These are phyloP conservation scores for Sipha flava DNA, from an alignment of 1,140 invertebrate genomes.

Conservation along the genomic window DNA sequence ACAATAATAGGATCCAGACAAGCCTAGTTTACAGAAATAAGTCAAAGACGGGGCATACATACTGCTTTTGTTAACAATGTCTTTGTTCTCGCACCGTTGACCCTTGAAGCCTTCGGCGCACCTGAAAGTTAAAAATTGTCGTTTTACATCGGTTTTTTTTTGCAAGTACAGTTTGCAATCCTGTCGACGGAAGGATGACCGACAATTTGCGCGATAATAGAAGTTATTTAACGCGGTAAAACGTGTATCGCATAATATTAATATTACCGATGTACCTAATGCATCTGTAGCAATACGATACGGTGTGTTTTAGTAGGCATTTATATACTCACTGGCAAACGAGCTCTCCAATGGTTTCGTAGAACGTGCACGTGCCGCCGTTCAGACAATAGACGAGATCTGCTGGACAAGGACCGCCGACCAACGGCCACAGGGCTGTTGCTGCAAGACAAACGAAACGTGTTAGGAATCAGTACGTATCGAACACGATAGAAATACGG, in stretches of 20 bases:
- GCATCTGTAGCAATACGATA: background rate
- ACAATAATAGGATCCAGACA: slow-evolving; percentile 53
- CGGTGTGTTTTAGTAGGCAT: too few species aligned
- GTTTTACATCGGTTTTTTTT: background rate
- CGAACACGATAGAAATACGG: too few species aligned
- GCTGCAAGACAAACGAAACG: slow-evolving; percentile 46
- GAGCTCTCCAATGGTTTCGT: slow-evolving; percentile 63
- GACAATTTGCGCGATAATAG: too few species aligned
- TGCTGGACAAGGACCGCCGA: slow-evolving; percentile 56
- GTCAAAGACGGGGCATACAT: slow-evolving; percentile 52
- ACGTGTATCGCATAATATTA: too few species aligned
- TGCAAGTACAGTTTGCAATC: background rate
- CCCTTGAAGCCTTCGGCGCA: slow-evolving; percentile 75
- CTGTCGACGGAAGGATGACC: too few species aligned
- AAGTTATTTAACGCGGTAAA: too few species aligned
- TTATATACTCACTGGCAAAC: slow-evolving; percentile 68
- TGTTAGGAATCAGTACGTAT: too few species aligned
- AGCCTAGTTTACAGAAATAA: slow-evolving; percentile 52
- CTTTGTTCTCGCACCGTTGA: slow-evolving; percentile 72
- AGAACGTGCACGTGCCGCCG: slow-evolving; percentile 69
- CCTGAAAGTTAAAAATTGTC: slow-evolving; percentile 49
- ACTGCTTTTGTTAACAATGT: slow-evolving; percentile 56
- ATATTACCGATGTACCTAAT: too few species aligned
- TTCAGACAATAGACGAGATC: slow-evolving; percentile 62
- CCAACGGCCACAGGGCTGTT: slow-evolving; percentile 49